phyloP scores from a whole-genome alignment of 2,113 vertebrate species.

The Dendropsophus ebraccatus region DNA sequence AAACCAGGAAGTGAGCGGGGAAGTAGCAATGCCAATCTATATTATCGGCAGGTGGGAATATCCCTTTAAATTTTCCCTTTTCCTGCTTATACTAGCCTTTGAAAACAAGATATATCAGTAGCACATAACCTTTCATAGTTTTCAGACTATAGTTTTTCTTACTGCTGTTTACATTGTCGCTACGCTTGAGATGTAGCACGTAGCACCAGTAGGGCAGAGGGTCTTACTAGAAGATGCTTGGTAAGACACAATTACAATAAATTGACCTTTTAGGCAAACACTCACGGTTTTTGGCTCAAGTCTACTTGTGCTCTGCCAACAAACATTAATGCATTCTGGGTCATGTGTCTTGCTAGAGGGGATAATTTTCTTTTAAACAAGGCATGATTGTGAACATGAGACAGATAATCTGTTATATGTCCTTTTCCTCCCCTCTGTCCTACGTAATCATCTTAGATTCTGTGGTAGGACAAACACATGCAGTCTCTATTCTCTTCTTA shows the following conservation, averaged over 20 bases:
- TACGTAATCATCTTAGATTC: conserved; percentile 55
- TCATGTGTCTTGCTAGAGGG: conserved; percentile 56
- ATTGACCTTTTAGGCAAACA: conserved; percentile 61
- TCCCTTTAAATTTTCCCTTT: background rate
- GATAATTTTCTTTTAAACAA: conserved; percentile 59
- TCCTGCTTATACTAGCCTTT: background rate
- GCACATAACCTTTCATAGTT: background rate
- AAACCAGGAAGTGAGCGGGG: no score
- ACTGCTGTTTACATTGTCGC: background rate
- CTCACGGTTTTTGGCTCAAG: conserved; percentile 53
- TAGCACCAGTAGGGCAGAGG: conserved; percentile 6
- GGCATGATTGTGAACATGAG: conserved; percentile 56
- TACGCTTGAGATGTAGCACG: background rate
- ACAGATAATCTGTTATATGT: conserved; percentile 60
- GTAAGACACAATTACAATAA: conserved; percentile 49
- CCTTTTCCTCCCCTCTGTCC: conserved; percentile 57
- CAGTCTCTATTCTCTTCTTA: conserved; percentile 52
- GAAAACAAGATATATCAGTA: background rate
- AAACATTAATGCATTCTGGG: conserved; percentile 59
- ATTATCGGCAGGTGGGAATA: no score
- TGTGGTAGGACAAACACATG: conserved; percentile 52
- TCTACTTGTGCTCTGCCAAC: conserved; percentile 50
- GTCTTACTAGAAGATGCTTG: conserved; percentile 16
- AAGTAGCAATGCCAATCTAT: no score
- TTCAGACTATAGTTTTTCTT: background rate